phyloP scores from a whole-genome alignment of 2,113 vertebrate species.

The Orthonyx spaldingii region DNA sequence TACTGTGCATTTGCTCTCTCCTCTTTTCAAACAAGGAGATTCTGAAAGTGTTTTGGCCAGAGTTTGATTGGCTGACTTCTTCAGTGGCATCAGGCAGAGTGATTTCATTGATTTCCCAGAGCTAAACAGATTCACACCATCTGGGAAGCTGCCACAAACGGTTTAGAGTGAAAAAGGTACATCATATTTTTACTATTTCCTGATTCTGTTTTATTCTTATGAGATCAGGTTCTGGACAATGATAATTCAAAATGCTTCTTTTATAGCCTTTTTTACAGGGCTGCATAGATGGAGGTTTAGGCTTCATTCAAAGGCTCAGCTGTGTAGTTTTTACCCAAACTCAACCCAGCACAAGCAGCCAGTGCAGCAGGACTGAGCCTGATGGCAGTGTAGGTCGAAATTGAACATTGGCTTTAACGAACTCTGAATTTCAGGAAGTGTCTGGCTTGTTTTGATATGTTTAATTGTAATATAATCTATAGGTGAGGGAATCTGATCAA shows the following conservation, averaged over 20 bases:
- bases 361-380: rapidly evolving
- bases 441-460: not conserved
- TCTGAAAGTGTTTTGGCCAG: not conserved
- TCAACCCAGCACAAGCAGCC: not conserved
- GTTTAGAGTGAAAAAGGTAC: not conserved
- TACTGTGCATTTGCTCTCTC: not conserved
- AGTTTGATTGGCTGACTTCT: not conserved
- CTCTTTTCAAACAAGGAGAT: not conserved
- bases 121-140: not conserved
- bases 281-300: not conserved
- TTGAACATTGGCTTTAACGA: not conserved
- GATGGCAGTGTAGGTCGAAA: not conserved
- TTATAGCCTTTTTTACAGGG: not conserved
- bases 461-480: not conserved
- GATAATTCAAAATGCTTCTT: not conserved
- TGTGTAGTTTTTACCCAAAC: not conserved
- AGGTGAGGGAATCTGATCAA: not conserved
- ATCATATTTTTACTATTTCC: not conserved
- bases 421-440: not conserved
- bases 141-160: not conserved
- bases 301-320: not conserved
- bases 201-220: not conserved
- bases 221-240: not conserved
- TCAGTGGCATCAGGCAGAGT: not conserved
- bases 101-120: not conserved